These are phyloP conservation scores for Meriones psammophilus DNA, from an alignment of 2,797 vertebrate species.

Conservation along the genomic window DNA sequence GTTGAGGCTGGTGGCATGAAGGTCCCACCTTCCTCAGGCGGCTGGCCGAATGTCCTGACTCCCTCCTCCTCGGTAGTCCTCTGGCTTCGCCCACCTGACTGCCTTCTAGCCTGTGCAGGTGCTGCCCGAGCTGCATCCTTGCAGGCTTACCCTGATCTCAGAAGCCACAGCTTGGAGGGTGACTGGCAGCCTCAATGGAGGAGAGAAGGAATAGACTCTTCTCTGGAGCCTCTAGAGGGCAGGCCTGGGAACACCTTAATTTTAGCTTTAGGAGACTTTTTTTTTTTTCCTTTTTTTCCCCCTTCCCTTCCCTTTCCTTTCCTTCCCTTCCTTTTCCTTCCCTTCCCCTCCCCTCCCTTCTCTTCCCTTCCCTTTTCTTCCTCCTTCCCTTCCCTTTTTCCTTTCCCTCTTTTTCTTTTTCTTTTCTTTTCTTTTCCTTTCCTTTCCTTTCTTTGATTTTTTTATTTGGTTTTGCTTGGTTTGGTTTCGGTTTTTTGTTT, in stretches of 20 bases:
- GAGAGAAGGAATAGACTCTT: neutral
- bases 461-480: too few relatives aligned
- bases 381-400: too few relatives aligned
- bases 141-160: neutral
- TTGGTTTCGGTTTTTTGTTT: too few relatives aligned
- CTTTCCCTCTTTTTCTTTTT: too few relatives aligned
- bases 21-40: neutral
- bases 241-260: neutral
- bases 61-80: rapidly evolving
- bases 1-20: neutral
- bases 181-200: neutral
- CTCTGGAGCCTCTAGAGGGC: neutral
- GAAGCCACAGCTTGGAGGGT: neutral
- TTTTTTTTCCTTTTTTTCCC: too few relatives aligned
- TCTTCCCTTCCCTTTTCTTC: too few relatives aligned
- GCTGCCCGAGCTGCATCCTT: neutral
- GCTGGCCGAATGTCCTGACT: rapidly evolving
- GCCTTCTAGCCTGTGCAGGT: neutral
- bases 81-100: neutral
- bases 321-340: too few relatives aligned
- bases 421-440: too few relatives aligned
- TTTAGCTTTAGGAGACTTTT: neutral
- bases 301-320: too few relatives aligned
- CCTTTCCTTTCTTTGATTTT: too few relatives aligned
- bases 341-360: too few relatives aligned